Percentiles rank a stretch among this genome's conserved stretches.
These are phyloP conservation scores for Volucella inanis DNA, from an alignment of 2,888 invertebrate genomes.

Conservation along the genomic window DNA sequence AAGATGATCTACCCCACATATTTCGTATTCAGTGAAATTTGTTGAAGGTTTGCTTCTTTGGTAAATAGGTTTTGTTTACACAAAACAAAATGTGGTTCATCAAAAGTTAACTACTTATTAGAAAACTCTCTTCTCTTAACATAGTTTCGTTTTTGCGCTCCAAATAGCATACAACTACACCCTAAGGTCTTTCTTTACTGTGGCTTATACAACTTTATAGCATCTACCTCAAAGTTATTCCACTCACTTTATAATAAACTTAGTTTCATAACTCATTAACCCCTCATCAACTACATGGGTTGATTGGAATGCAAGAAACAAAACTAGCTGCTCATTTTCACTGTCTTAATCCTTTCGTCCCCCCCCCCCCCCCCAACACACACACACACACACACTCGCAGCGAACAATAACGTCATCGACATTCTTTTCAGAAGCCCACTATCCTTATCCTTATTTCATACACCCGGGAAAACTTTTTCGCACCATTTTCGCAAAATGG, in stretches of 20 bases:
- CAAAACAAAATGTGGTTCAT: no score
- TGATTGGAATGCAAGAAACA: conserved; percentile 1
- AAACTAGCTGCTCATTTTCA: not conserved
- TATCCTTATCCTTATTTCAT: not conserved
- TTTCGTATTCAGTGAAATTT: no score
- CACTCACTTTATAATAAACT: conserved; percentile 65
- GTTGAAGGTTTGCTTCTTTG: no score
- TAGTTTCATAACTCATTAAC: conserved; percentile 66
- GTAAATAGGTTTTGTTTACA: no score
- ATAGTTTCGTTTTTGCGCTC: no score
- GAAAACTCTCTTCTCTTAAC: no score
- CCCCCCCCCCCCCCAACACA: no score
- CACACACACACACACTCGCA: not conserved
- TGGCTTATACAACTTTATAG: conserved; percentile 9
- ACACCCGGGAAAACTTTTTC: conserved; percentile 2
- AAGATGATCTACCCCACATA: no score
- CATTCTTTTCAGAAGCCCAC: conserved; percentile 1
- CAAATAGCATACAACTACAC: no score
- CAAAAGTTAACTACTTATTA: no score
- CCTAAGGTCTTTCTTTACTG: not conserved
- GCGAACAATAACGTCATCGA: conserved; percentile 17
- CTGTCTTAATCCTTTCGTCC: conserved; percentile 3
- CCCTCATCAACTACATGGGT: conserved; percentile 45
- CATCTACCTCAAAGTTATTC: conserved; percentile 22
- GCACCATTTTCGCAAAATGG: conserved; percentile 11